These are phyloP conservation scores for Sarcophaga carnaria DNA, from an alignment of 2,888 invertebrate genomes.

Conservation along the genomic window DNA sequence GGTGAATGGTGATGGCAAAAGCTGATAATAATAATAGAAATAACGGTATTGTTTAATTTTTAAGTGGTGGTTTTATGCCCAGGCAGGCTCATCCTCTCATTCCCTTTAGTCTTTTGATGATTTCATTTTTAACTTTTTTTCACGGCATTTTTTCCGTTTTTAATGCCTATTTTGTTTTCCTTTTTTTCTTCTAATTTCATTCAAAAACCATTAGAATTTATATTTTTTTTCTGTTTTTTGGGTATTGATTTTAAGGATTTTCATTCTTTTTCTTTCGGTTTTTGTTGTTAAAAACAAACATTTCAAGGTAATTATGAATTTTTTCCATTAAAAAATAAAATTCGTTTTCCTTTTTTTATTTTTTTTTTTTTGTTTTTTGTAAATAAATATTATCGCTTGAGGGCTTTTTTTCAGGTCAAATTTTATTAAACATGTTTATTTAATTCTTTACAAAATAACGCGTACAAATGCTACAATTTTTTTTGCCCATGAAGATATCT, in stretches of 20 bases:
- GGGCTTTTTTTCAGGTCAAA: slow-evolving; percentile 60
- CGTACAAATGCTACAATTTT: slow-evolving; percentile 49
- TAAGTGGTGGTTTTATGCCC: slow-evolving; percentile 67
- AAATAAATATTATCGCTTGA: slow-evolving; percentile 62
- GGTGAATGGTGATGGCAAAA: slow-evolving; percentile 53
- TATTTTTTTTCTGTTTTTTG: slow-evolving; percentile 31
- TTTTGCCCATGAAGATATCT: not conserved
- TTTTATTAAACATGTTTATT: slow-evolving; percentile 66
- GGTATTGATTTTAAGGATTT: slow-evolving; percentile 67
- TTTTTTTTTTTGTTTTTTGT: slow-evolving; percentile 21
- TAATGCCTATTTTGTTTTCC: too few relatives aligned
- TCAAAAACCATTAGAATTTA: slow-evolving; percentile 56
- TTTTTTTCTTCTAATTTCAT: slow-evolving; percentile 10
- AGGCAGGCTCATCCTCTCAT: too few relatives aligned
- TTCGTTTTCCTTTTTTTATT: not conserved
- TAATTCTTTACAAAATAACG: slow-evolving; percentile 62
- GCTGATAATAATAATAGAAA: slow-evolving; percentile 58
- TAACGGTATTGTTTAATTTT: slow-evolving; percentile 66
- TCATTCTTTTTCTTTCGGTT: slow-evolving; percentile 28
- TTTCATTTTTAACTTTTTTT: slow-evolving; percentile 13
- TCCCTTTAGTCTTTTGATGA: slow-evolving; percentile 44
- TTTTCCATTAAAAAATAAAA: slow-evolving; percentile 62
- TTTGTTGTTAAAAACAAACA: slow-evolving; percentile 41
- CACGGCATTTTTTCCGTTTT: too few relatives aligned
- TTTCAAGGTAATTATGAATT: slow-evolving; percentile 69